Percentiles rank a stretch among this genome's conserved stretches.
Conservation (phyloP, 2,797 vertebrate species). For the Acropternis orthonyx region DNA sequence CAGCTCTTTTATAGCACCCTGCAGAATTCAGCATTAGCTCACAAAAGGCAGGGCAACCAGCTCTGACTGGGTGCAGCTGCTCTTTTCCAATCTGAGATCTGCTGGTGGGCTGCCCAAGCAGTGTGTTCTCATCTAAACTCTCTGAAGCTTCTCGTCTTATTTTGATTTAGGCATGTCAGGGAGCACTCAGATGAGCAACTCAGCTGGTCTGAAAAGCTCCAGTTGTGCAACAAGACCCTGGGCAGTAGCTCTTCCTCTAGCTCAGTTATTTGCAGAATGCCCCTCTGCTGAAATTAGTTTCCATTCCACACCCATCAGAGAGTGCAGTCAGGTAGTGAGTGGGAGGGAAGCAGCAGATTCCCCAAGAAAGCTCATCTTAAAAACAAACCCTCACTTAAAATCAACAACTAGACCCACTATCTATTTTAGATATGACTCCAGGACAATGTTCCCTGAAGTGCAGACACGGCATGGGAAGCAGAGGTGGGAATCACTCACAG, state of each 20-base stretch:
- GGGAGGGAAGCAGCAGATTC: neutral
- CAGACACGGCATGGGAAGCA: neutral
- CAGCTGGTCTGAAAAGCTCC: neutral
- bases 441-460: neutral
- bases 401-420: neutral
- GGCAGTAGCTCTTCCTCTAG: neutral
- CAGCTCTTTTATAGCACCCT: fast-evolving
- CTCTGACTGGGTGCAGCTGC: neutral
- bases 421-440: neutral
- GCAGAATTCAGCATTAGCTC: neutral
- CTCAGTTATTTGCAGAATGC: too few species aligned
- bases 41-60: fast-evolving
- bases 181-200: neutral
- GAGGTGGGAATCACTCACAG: neutral
- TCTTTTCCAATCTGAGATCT: neutral
- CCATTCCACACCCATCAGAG: neutral
- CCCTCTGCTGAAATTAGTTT: neutral
- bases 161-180: too few species aligned
- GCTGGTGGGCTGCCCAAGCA: neutral
- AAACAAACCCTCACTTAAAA: neutral
- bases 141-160: neutral
- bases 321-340: neutral
- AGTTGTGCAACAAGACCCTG: neutral
- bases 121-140: neutral
- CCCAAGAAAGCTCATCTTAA: neutral